A percentile compares a stretch with the other conserved stretches of the same genome.
phyloP scores from a whole-genome alignment of 2,113 vertebrate species.

The human region GRCh38 chr5:2859001-2859500 shows the following conservation, averaged over 20 bases:
- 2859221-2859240: fast-evolving
- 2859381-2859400: not conserved
- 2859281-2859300: fast-evolving
- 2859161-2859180: fast-evolving
- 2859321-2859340: not conserved
- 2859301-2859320: fast-evolving
- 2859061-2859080: fast-evolving
- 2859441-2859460: not conserved
- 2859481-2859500: not conserved
- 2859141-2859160: not conserved
- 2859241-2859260: too few species aligned
- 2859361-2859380: fast-evolving
- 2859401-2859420: not conserved
- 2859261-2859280: not conserved
- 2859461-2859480: not conserved
- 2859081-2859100: not conserved
- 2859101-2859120: not conserved
- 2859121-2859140: fast-evolving
- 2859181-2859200: not conserved
- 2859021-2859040: not conserved
- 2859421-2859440: too few species aligned
- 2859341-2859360: not conserved
- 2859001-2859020: not conserved
- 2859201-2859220: too few species aligned
- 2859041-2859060: not conserved